A percentile compares a stretch with the other conserved stretches of the same genome.
Conservation (phyloP, 2,888 invertebrate genomes). For the Dichetophora obliterata region DNA sequence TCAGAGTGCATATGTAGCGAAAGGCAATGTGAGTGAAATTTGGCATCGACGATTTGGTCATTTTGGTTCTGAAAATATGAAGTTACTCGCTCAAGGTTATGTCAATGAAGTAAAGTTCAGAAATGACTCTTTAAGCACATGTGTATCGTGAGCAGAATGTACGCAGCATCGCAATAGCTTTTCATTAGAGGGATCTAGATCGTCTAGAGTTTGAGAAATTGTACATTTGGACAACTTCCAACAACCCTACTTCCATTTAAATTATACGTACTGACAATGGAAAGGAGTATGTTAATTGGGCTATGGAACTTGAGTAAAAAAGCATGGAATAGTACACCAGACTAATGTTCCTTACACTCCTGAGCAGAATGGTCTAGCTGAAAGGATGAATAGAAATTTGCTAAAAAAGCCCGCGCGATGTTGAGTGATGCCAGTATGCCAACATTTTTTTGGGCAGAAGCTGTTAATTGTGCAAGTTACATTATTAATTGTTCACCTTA, state of each 20-base stretch:
- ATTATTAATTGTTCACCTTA: no score
- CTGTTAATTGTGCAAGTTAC: no score
- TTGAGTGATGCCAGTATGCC: no score
- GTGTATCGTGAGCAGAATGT: slow-evolving; percentile 47
- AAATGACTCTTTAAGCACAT: slow-evolving; percentile 33
- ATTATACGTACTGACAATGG: no score
- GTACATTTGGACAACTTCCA: slow-evolving; percentile 56
- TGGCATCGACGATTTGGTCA: background rate
- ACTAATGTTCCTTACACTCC: background rate
- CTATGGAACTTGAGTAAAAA: no score
- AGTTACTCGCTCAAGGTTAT: slow-evolving; percentile 15
- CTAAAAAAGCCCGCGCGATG: no score
- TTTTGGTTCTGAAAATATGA: slow-evolving; percentile 14
- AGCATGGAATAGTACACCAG: no score
- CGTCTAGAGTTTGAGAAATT: slow-evolving; percentile 52
- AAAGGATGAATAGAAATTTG: no score
- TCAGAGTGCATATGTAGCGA: background rate
- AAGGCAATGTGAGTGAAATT: background rate
- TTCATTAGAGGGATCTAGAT: slow-evolving; percentile 36
- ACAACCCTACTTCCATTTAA: no score
- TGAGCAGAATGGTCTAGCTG: no score
- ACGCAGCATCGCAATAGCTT: slow-evolving; percentile 51
- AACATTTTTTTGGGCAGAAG: no score
- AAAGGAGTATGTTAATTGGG: no score
- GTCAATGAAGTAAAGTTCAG: slow-evolving; percentile 26